Conservation (phyloP, 2,113 vertebrate species). For the Haemorhous mexicanus region DNA sequence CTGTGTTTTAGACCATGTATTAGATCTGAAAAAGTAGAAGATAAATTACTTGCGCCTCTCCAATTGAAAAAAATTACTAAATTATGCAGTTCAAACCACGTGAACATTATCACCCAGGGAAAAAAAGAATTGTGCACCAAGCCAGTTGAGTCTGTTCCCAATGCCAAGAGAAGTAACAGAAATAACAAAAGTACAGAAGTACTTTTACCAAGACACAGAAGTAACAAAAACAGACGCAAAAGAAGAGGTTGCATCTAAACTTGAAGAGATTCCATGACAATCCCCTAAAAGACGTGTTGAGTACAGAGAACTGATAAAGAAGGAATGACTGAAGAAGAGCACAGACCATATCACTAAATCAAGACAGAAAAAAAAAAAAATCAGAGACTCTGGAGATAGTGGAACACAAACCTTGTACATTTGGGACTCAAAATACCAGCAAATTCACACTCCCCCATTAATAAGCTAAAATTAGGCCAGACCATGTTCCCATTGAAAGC, state of each 20-base stretch:
- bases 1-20: not conserved
- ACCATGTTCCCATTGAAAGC: not conserved
- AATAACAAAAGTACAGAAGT: not conserved
- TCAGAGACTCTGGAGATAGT: not conserved
- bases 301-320: not conserved
- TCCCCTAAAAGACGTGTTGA: not conserved
- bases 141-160: not conserved
- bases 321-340: not conserved
- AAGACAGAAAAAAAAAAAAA: not conserved
- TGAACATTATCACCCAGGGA: not conserved
- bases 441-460: not conserved
- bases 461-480: not conserved
- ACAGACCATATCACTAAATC: not conserved
- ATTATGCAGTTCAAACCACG: not conserved
- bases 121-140: not conserved
- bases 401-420: not conserved
- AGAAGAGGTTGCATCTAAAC: not conserved
- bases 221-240: not conserved
- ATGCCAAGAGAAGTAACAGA: not conserved
- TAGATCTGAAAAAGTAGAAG: not conserved
- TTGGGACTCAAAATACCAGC: not conserved
- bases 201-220: not conserved
- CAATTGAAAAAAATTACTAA: not conserved
- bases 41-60: not conserved
- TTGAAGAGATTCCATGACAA: not conserved